Conservation (phyloP, 2,888 invertebrate genomes). For the Lasioglossum villosulum region DNA sequence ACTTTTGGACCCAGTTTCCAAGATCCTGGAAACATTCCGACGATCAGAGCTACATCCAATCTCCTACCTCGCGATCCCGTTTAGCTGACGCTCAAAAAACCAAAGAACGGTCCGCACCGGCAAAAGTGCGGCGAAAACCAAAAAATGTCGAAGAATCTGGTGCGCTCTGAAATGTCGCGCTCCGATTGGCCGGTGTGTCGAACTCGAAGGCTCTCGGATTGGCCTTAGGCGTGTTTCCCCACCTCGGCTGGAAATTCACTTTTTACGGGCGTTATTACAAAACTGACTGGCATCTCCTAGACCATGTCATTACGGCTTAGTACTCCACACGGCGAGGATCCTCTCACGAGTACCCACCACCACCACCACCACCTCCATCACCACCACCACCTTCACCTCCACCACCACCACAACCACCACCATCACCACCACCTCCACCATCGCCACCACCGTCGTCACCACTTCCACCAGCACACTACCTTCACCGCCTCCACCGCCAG, state of each 20-base stretch:
- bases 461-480: conserved; percentile 10
- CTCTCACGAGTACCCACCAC: conserved; percentile 71
- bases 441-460: conserved; percentile 43
- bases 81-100: background rate
- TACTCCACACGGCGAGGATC: conserved; percentile 82
- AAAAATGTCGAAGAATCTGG: conserved; percentile 46
- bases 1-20: background rate
- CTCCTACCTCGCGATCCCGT: too few species aligned
- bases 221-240: conserved; percentile 82
- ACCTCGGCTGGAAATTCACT: conserved; percentile 83
- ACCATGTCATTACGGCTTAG: conserved; percentile 84
- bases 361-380: conserved; percentile 40
- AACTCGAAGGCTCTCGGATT: conserved; percentile 74
- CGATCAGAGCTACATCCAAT: background rate
- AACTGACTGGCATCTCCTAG: conserved; percentile 84
- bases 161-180: conserved; percentile 78
- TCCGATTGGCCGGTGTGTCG: conserved; percentile 78
- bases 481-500: conserved; percentile 47
- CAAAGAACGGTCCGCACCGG: background rate
- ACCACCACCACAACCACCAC: conserved; percentile 43
- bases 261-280: conserved; percentile 84
- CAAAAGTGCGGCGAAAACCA: background rate
- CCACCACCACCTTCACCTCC: conserved; percentile 39
- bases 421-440: conserved; percentile 44
- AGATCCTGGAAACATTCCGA: background rate